These are phyloP conservation scores for Neosalanx taihuensis DNA, from an alignment of 2,797 vertebrate species.

Conservation along the genomic window DNA sequence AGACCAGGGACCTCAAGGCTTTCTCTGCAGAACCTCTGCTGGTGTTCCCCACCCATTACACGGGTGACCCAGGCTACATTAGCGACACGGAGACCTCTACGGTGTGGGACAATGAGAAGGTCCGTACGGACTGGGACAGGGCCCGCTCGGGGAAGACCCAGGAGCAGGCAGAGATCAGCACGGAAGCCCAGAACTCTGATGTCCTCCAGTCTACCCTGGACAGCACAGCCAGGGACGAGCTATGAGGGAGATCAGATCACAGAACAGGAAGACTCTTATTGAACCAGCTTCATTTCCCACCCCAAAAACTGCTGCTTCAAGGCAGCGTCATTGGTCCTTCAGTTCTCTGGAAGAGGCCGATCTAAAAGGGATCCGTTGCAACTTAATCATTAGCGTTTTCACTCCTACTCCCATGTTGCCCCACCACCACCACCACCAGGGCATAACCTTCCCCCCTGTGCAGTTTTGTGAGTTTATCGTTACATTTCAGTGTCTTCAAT, in stretches of 20 bases:
- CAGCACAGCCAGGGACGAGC: slow-evolving; percentile 85
- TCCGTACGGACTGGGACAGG: slow-evolving; percentile 88
- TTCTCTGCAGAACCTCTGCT: slow-evolving; percentile 91
- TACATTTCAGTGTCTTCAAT: slow-evolving; percentile 23
- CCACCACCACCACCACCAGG: slow-evolving; percentile 68
- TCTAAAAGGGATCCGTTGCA: slow-evolving; percentile 45
- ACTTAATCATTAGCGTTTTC: slow-evolving; percentile 2
- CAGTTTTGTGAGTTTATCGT: slow-evolving; percentile 23
- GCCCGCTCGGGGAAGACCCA: slow-evolving; percentile 84
- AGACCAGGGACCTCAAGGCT: slow-evolving; percentile 79
- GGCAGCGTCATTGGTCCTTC: slow-evolving; percentile 29
- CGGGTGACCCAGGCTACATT: slow-evolving; percentile 85
- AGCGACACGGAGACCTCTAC: slow-evolving; percentile 94
- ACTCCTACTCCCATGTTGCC: slow-evolving; percentile 17
- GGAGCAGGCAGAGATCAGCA: slow-evolving; percentile 84
- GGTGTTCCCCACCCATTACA: slow-evolving; percentile 91
- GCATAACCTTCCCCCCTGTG: slow-evolving; percentile 30
- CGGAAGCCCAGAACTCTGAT: slow-evolving; percentile 83
- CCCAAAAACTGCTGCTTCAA: slow-evolving; percentile 19
- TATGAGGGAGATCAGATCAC: slow-evolving; percentile 66
- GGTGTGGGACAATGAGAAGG: slow-evolving; percentile 85
- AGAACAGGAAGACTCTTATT: slow-evolving; percentile 22
- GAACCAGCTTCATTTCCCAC: slow-evolving; percentile 25
- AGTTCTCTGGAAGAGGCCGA: slow-evolving; percentile 6
- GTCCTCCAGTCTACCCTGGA: slow-evolving; percentile 86